Percentiles rank a stretch among this genome's conserved stretches.
phyloP scores from a whole-genome alignment of 2,113 vertebrate species.

The Chloropsis hardwickii region DNA sequence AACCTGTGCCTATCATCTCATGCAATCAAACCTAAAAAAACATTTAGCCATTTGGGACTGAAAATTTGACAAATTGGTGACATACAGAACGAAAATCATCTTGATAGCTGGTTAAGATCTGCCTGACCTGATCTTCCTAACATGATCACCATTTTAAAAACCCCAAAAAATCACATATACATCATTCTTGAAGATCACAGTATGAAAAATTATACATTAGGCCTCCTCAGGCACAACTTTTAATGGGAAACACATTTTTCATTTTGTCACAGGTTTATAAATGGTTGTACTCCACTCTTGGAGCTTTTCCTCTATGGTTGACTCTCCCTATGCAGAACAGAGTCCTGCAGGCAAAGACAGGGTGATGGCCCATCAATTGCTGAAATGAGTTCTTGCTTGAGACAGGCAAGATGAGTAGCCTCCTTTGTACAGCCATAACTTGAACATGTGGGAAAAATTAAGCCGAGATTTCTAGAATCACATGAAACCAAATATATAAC shows the following conservation, averaged over 20 bases:
- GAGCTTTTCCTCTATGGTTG: background rate
- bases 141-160: background rate
- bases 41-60: background rate
- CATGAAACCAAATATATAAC: background rate
- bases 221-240: background rate
- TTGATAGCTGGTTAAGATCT: background rate
- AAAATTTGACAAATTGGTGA: background rate
- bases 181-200: background rate
- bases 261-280: background rate
- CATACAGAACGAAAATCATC: background rate
- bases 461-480: background rate
- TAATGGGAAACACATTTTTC: background rate
- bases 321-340: background rate
- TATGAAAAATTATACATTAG: background rate
- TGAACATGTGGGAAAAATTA: background rate
- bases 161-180: fast-evolving
- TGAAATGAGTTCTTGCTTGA: background rate
- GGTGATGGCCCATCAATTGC: background rate
- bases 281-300: background rate
- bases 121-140: background rate
- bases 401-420: background rate
- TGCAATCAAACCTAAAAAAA: background rate
- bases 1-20: background rate
- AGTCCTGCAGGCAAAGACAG: background rate
- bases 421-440: background rate